phyloP scores from a whole-genome alignment of 1,140 invertebrate genomes.

The Tetranychus urticae region DNA sequence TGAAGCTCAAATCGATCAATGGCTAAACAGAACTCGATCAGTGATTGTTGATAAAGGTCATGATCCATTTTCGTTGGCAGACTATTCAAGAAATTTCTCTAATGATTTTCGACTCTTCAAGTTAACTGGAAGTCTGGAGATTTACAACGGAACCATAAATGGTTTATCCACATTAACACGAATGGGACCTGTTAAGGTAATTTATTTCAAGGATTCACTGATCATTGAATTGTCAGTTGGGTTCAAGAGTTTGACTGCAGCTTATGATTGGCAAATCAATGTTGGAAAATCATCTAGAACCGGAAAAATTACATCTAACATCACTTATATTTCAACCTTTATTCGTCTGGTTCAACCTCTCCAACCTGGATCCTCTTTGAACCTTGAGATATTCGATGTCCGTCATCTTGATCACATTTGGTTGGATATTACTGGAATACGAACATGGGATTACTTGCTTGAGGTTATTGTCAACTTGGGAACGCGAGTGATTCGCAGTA shows the following conservation, averaged over 20 bases:
- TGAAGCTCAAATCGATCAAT: conserved; percentile 9
- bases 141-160: conserved; percentile 10
- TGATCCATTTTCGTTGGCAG: conserved; percentile 11
- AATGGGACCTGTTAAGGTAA: conserved; percentile 10
- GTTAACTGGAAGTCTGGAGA: neutral
- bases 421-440: conserved; percentile 13
- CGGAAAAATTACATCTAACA: conserved; percentile 1
- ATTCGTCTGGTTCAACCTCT: conserved; percentile 7
- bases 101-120: conserved; percentile 1
- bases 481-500: conserved; percentile 10
- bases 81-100: conserved; percentile 4
- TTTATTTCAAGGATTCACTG: conserved; percentile 8
- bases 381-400: conserved; percentile 7
- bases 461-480: conserved; percentile 13
- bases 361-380: conserved; percentile 4
- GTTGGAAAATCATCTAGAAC: conserved; percentile 4
- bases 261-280: conserved; percentile 9
- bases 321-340: conserved; percentile 7
- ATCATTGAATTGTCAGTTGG: conserved; percentile 12
- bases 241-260: conserved; percentile 12
- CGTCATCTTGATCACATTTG: conserved; percentile 12
- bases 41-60: neutral
- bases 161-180: conserved; percentile 11
- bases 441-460: conserved; percentile 11
- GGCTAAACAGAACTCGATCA: conserved; percentile 1